Evolutionary conservation across 2,797 vertebrate genomes (phyloP).

Genomic region (Molossus alvarezi): DNA sequence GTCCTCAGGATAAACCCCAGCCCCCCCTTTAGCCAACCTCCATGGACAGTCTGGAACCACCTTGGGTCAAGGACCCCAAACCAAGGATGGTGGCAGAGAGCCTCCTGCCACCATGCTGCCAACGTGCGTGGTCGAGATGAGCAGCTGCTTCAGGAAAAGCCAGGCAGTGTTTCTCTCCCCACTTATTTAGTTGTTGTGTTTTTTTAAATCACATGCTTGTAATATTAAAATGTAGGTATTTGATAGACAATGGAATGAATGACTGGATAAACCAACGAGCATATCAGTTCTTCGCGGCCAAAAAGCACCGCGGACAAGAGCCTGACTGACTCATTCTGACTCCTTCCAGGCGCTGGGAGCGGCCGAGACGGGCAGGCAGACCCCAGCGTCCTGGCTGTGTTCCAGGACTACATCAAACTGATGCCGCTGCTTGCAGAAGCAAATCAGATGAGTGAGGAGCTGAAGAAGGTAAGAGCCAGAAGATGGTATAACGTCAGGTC

Average conservation of each 20-base stretch:
- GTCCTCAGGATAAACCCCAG: neutral
- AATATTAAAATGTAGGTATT: neutral
- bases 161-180: too few species aligned
- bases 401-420: conserved; percentile 95
- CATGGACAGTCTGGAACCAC: neutral
- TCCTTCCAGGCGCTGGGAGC: conserved; percentile 85
- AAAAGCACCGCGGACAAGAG: neutral
- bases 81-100: neutral
- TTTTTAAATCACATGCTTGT: neutral
- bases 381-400: conserved; percentile 93
- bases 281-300: neutral
- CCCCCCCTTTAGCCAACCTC: neutral
- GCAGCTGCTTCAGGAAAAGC: neutral
- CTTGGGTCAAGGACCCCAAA: neutral
- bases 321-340: neutral
- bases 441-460: conserved; percentile 96
- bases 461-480: conserved; percentile 91
- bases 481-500: rapidly evolving
- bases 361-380: conserved; percentile 88
- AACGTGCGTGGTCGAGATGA: neutral
- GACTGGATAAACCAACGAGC: neutral
- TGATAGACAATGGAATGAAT: neutral
- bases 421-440: conserved; percentile 95
- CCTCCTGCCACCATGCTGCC: neutral
- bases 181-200: neutral